Conservation (phyloP, 2,113 vertebrate species). For the Sander lucioperca region DNA sequence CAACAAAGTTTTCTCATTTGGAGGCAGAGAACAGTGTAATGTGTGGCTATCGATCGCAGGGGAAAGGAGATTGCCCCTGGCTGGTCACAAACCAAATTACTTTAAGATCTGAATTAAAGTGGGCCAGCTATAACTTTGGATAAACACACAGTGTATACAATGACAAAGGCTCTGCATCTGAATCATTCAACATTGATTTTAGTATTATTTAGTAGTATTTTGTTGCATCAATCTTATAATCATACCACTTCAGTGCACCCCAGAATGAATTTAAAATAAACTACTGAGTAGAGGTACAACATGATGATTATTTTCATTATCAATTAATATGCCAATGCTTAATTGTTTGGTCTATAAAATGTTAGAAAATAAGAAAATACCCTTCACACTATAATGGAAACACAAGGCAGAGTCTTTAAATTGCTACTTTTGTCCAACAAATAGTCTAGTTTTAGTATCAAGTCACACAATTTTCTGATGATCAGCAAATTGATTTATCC, state of each 20-base stretch:
- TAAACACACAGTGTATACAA: constrained; percentile 10
- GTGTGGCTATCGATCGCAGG: constrained; percentile 55
- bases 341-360: neutral
- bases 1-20: constrained; percentile 69
- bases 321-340: neutral
- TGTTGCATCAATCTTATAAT: neutral
- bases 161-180: neutral
- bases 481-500: too few species aligned
- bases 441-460: too few species aligned
- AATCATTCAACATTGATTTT: neutral
- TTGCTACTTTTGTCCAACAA: neutral
- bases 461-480: too few species aligned
- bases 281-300: neutral
- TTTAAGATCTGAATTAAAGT: constrained; percentile 50
- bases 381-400: neutral
- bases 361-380: neutral
- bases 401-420: neutral
- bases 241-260: neutral
- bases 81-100: constrained; percentile 57
- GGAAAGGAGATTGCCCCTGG: constrained; percentile 50
- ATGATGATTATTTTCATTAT: neutral
- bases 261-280: neutral
- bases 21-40: constrained; percentile 44
- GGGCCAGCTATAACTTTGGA: constrained; percentile 4
- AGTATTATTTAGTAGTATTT: neutral